Base-by-base conservation (phyloP, 2,888 invertebrate genomes). In the Lasioglossum oenotherae region DNA sequence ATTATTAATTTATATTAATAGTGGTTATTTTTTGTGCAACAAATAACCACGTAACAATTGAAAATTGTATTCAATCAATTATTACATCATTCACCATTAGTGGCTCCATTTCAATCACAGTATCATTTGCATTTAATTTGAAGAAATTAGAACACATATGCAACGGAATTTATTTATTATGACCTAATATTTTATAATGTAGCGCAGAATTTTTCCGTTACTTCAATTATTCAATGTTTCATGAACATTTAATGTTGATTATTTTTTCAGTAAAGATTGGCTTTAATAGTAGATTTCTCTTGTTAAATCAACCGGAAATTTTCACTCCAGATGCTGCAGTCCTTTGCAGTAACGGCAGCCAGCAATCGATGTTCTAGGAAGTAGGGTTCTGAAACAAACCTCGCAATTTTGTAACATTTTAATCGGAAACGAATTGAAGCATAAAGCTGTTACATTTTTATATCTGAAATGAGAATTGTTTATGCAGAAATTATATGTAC, bases 261-360 rank as follows among this genome's bases (percentile, higher is more conserved):
- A 10, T 53, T n/a, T 57, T 57, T 57, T n/a, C 12, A n/a, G 57
- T 57, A 12, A n/a, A 57, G n/a, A 57, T n/a, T n/a, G 57, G n/a
- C n/a, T 57, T 57, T 57, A 57, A 57, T 57, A 57, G n/a, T 57
- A 57, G 57, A 57, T 57, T 57, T 57, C 57, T 57, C 57, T 57
- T 57, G 57, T n/a, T n/a, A 57, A 57, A 57, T 57, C 57, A 57
- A n/a, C 57, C 57, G 57, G 57, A 57, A 57, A 57, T 57, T 57
- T 57, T 57, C 57, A 57, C 57, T 57, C n/a, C n/a, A 57, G 57
- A 57, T 57, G 57, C 57, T 57, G 12, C 57, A 57, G 57, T n/a
- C 12, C 57, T 57, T n/a, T n/a, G n/a, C 57, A 57, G 57, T 57
- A 57, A 57, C n/a, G 57, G 57, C n/a, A n/a, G 57, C 57, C 57